Conservation (phyloP, 2,113 vertebrate genomes). For the Heterocephalus glaber region DNA sequence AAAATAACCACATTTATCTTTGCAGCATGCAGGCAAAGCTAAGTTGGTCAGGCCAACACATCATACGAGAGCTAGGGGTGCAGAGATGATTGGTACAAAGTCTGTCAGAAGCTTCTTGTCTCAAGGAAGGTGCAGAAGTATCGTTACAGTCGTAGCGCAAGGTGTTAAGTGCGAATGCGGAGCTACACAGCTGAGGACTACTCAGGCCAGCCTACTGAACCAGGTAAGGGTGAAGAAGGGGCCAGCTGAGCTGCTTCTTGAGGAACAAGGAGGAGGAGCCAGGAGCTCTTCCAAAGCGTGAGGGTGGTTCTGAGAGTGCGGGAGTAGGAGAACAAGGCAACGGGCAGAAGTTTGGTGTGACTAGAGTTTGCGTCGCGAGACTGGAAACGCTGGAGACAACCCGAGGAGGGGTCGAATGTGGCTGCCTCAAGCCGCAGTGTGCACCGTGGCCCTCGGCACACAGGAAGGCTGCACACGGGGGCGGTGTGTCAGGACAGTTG, state of each 20-base stretch:
- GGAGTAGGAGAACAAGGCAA: neutral
- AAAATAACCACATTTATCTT: neutral
- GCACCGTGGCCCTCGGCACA: neutral
- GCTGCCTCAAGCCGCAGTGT: neutral
- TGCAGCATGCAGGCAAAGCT: neutral
- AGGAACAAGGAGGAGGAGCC: neutral
- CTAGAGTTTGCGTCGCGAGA: neutral
- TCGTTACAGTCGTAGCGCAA: neutral
- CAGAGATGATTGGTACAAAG: neutral
- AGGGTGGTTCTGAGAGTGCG: too few species aligned
- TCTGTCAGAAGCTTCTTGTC: neutral
- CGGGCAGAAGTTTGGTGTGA: neutral
- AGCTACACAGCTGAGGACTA: neutral
- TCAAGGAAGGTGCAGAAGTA: neutral
- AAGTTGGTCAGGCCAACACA: neutral
- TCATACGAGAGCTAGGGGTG: neutral
- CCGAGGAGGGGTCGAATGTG: neutral
- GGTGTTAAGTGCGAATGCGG: neutral
- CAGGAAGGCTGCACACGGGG: neutral
- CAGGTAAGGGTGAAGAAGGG: neutral
- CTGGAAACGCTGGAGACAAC: neutral
- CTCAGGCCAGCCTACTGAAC: neutral
- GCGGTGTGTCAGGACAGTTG: neutral
- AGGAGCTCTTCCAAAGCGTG: neutral
- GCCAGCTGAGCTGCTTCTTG: neutral